Base-by-base conservation (phyloP, 1,140 invertebrate genomes). In the Caenorhabditis remanei region DNA sequence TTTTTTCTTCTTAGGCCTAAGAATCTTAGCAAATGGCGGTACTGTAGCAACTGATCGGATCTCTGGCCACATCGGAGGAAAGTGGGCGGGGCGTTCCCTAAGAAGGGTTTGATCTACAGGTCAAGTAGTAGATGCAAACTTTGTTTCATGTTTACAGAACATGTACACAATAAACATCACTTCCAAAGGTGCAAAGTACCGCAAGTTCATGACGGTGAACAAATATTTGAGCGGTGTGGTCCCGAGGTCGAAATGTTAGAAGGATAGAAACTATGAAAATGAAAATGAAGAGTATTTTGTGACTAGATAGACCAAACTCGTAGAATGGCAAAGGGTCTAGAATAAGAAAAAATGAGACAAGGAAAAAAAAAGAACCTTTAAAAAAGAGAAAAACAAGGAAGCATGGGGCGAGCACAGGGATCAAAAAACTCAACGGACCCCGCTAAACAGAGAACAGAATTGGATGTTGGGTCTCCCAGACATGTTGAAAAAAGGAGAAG, bases 101-200 rank as follows among this genome's bases (percentile, higher is more conserved):
- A 32, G 32, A 32, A 32, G 32, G 32, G 2, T 32, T 32, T 32
- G 32, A 32, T 32, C 32, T 32, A 32, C 32, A 32, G 32, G 32
- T 32, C 32, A 32, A 32, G 32, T 2, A 1, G 32, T 32, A 2
- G 4, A 11, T n/a, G n/a, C 14, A 71, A 71, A 43, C 40, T 46
- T 46, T 40, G 46, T 43, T n/a, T 11, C 4, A 40, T 24, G 3
- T 58, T 58, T 58, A 16, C 16, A 58, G 16, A 19, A 24, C 5
- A 63, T 40, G 5, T 32, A 32, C 1, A 71, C 65, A 71, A n/a
- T 43, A 71, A 43, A 46, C 65, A 71, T 71, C 41, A 71, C 4
- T 46, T 71, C 41, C 65, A 43, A 43, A 43, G 65, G 65, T 71
- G 46, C 65, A 71, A 71, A 71, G 65, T 71, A 43, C 65, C 65